Evolutionary conservation across 2,888 invertebrate species (phyloP), one percentile per base, ranked within the genome.

Genomic region (Polymixis flavicincta): DNA sequence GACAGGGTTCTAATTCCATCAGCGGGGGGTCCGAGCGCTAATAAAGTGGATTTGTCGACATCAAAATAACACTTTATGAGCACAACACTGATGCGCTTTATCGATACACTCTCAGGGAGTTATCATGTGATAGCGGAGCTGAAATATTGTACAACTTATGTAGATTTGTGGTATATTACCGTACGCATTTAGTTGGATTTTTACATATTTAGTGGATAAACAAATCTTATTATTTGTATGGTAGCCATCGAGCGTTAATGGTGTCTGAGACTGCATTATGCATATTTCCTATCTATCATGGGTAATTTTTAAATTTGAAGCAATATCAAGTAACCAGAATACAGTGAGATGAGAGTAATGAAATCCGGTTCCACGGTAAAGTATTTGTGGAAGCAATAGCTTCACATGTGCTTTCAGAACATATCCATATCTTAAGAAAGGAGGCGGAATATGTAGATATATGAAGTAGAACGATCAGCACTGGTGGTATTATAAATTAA

Each of bases 11-110:
- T 87, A 92, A 88, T 85, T 87, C 79, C 87, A 89, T 79, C 95
- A 93, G 93, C 94, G 94, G 96, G 95, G 92, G 95, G 94, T 95
- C 95, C 90, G 86, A 86, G 89, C 92, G 91, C 94, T 95, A 95
- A 94, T 95, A 95, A 95, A 95, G 95, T 94, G 95, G 95, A 94
- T 95, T 95, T 95, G 96, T 95, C 95, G 95, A 95, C 95, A 96
- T 95, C 93, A 95, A 94, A 95, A 95, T 94, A 94, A 93, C 94
- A 94, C 92, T 95, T 95, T 95, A 95, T 92, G 93, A 91, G 89
- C 90, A 82, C 93, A 91, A 89, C 93, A 93, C 94, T 95, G 94
- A 94, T 94, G 93, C 93, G 91, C 89, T 92, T 92, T 91, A 94
- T 93, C 93, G 92, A 90, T 92, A 90, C 85, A 89, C 90, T 85